Evolutionary conservation across 2,797 vertebrate species (phyloP).

Genomic region (Gymnodraco acuticeps): DNA sequence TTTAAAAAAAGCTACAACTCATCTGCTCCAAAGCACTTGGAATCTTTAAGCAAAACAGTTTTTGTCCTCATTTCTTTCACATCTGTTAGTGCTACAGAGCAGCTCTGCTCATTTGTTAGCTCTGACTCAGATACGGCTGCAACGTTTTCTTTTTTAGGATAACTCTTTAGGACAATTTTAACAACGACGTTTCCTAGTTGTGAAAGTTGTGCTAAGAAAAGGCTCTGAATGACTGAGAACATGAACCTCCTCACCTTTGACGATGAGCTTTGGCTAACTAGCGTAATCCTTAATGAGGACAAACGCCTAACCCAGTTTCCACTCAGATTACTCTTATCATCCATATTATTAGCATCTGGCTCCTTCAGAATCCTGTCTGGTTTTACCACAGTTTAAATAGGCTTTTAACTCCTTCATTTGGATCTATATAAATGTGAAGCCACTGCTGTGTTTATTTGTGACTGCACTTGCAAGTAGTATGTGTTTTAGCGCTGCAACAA

Average conservation of each 20-base stretch:
- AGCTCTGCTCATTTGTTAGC: constrained; percentile 49
- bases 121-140: constrained; percentile 29
- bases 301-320: constrained; percentile 58
- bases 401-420: constrained; percentile 15
- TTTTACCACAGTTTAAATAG: constrained; percentile 28
- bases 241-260: constrained; percentile 41
- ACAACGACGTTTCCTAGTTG: constrained; percentile 22
- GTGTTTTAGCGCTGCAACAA: background rate
- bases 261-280: constrained; percentile 56
- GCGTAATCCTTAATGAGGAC: constrained; percentile 56
- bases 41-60: constrained; percentile 63
- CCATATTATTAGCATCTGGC: constrained; percentile 52
- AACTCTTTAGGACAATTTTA: constrained; percentile 11
- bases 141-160: constrained; percentile 50
- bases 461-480: background rate
- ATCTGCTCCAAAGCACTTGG: constrained; percentile 55
- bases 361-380: constrained; percentile 38
- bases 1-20: constrained; percentile 63
- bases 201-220: constrained; percentile 21
- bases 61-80: constrained; percentile 66
- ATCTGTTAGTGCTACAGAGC: constrained; percentile 55
- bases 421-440: background rate
- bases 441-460: background rate
- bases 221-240: constrained; percentile 28
- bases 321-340: constrained; percentile 62